Conservation (phyloP, 2,888 invertebrate genomes). For the Lepeophtheirus nordmannii region DNA sequence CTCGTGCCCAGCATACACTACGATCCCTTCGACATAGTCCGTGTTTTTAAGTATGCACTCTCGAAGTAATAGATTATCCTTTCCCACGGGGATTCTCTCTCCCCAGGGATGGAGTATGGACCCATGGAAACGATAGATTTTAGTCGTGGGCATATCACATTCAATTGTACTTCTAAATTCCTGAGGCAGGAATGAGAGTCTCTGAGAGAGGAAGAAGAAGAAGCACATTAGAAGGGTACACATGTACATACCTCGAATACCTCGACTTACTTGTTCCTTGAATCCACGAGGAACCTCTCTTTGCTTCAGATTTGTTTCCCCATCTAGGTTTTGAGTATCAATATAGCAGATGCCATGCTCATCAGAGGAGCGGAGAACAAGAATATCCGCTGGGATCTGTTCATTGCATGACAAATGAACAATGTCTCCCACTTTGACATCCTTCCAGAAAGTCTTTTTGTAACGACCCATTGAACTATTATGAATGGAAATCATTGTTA, state of each 20-base stretch:
- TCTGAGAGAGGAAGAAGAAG: constrained; percentile 38
- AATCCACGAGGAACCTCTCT: constrained; percentile 66
- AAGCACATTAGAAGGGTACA: too few species aligned
- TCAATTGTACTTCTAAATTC: constrained; percentile 70
- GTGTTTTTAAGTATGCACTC: constrained; percentile 92
- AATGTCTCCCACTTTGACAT: constrained; percentile 79
- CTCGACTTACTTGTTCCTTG: constrained; percentile 31
- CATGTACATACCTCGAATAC: not conserved
- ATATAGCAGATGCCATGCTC: constrained; percentile 75
- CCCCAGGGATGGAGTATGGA: constrained; percentile 35
- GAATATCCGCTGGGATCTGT: constrained; percentile 85
- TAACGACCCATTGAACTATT: constrained; percentile 62
- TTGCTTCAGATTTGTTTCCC: constrained; percentile 88
- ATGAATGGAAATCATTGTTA: constrained; percentile 10
- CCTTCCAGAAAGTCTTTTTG: constrained; percentile 71
- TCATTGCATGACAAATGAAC: constrained; percentile 92
- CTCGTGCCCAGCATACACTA: constrained; percentile 91
- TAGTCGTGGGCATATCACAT: constrained; percentile 85
- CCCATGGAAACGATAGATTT: constrained; percentile 85
- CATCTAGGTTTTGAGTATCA: constrained; percentile 90
- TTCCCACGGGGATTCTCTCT: constrained; percentile 63
- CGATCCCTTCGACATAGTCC: constrained; percentile 86
- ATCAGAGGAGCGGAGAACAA: constrained; percentile 73
- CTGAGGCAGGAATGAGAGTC: constrained; percentile 55
- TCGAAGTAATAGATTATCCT: constrained; percentile 76